Evolutionary conservation across 2,113 vertebrate genomes (phyloP).

Genomic region (Oryzias celebensis): DNA sequence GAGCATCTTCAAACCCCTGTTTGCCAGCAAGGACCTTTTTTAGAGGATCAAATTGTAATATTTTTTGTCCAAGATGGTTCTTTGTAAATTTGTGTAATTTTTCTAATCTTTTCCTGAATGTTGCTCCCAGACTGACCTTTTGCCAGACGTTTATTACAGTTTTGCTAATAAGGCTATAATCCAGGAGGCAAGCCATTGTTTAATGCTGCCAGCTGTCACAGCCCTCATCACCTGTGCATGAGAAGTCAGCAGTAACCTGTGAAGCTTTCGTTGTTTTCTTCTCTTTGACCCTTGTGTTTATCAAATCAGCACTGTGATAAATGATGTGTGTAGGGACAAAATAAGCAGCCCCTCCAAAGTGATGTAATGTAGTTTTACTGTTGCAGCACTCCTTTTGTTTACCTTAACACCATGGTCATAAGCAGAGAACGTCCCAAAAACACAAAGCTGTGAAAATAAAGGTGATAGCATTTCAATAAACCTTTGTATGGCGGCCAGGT

Average conservation of each 20-base stretch:
- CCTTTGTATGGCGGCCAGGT: no score
- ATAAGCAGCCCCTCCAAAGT: conserved; percentile 15
- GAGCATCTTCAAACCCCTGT: conserved; percentile 30
- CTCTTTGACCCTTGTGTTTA: conserved; percentile 48
- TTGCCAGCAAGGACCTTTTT: conserved; percentile 48
- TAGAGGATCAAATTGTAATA: conserved; percentile 41
- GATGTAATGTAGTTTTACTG: conserved; percentile 18
- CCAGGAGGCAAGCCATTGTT: conserved; percentile 79
- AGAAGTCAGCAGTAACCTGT: conserved; percentile 63
- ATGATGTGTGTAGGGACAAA: conserved; percentile 33
- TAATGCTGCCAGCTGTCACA: conserved; percentile 65
- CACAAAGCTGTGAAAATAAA: no score
- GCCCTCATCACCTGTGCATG: conserved; percentile 70
- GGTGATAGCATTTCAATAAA: no score
- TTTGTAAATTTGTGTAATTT: conserved; percentile 71
- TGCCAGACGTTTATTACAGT: conserved; percentile 47
- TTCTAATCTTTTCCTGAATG: conserved; percentile 57
- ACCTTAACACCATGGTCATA: not conserved
- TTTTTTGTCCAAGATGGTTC: conserved; percentile 56
- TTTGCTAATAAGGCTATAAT: conserved; percentile 68
- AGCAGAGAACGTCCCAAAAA: no score
- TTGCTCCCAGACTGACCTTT: conserved; percentile 15
- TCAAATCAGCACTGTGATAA: conserved; percentile 75
- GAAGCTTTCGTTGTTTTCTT: conserved; percentile 49
- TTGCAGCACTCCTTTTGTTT: conserved; percentile 3